Evolutionary conservation across 2,888 invertebrate species (phyloP).

Genomic region (Rugalucina vietnamica): DNA sequence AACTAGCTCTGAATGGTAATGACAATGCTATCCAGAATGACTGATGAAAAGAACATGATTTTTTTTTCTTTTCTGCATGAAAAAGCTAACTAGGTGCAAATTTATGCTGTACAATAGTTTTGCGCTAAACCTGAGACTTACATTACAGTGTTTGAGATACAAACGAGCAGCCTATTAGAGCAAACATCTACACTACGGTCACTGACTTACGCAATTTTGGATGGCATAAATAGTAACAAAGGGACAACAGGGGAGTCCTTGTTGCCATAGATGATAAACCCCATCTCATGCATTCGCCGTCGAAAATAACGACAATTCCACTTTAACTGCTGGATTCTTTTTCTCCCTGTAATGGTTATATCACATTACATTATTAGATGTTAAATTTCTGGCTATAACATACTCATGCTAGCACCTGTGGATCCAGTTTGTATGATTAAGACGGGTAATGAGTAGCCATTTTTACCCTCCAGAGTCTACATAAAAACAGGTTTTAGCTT

Average conservation of each 20-base stretch:
- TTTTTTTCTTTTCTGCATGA: neutral
- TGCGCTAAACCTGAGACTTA: neutral
- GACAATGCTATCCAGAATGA: neutral
- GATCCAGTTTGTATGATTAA: neutral
- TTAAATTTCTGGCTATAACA: conserved; percentile 2
- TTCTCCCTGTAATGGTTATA: conserved; percentile 82
- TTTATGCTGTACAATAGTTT: neutral
- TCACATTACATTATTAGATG: neutral
- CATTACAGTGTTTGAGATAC: neutral
- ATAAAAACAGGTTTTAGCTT: no score
- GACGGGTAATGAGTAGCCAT: neutral
- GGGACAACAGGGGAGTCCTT: conserved; percentile 98
- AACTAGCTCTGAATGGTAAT: neutral
- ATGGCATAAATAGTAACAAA: conserved; percentile 92
- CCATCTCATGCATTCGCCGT: conserved; percentile 91
- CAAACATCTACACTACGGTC: conserved; percentile 8
- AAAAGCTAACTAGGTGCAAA: neutral
- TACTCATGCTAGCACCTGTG: neutral
- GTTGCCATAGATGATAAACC: conserved; percentile 96
- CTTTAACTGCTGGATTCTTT: conserved; percentile 89
- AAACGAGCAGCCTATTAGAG: neutral
- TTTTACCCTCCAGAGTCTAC: neutral
- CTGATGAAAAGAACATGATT: neutral
- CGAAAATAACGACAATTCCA: conserved; percentile 94
- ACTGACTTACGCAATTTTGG: conserved; percentile 65